A percentile compares a stretch with the other conserved stretches of the same genome.
These are phyloP conservation scores for Aleadryas rufinucha DNA, from an alignment of 2,113 vertebrate genomes.

Conservation along the genomic window DNA sequence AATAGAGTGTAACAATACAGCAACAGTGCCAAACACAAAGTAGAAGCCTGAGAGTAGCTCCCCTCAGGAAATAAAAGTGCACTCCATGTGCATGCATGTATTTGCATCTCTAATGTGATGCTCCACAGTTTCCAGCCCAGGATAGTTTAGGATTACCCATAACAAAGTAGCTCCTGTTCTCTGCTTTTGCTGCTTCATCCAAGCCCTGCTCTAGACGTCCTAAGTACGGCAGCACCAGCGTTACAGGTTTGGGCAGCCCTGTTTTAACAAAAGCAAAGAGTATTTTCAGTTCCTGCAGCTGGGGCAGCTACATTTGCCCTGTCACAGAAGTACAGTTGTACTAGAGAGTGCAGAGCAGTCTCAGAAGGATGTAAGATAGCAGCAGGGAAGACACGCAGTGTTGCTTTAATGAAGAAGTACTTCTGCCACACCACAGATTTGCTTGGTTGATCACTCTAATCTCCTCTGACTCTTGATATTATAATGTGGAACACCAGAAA, in stretches of 20 bases:
- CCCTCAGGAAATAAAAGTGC: not conserved
- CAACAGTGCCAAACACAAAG: not conserved
- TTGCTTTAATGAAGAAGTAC: not conserved
- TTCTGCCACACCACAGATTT: not conserved
- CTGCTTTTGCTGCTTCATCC: not conserved
- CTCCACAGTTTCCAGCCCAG: not conserved
- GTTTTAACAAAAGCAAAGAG: not conserved
- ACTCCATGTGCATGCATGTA: accelerated
- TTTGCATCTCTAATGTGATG: not conserved
- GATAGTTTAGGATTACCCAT: not conserved
- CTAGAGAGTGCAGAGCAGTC: not conserved
- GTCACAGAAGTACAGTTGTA: not conserved
- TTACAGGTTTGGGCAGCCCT: not conserved
- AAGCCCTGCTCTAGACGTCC: accelerated
- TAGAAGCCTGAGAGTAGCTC: not conserved
- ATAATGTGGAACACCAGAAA: not conserved
- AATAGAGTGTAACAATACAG: not conserved
- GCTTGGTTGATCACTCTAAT: not conserved
- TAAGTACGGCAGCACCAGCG: accelerated
- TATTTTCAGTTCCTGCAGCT: not conserved
- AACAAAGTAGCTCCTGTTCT: not conserved
- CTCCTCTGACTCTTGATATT: not conserved
- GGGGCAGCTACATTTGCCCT: not conserved
- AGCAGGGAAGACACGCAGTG: not conserved
- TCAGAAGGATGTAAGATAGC: not conserved